These are phyloP conservation scores for Hyposoter didymator DNA, from an alignment of 2,888 invertebrate species.

Conservation along the genomic window DNA sequence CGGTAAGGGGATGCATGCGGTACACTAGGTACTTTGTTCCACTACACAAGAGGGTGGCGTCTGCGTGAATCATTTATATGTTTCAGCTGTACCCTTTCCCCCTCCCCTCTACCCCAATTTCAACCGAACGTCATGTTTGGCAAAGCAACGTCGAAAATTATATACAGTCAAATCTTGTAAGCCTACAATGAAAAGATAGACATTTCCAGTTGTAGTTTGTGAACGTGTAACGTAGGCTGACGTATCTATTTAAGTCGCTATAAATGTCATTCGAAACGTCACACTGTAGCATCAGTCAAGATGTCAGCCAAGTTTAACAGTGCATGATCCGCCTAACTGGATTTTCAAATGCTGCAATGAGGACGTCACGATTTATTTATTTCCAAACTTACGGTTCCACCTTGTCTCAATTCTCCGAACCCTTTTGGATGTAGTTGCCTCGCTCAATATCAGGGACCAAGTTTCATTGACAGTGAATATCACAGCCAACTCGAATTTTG, in stretches of 20 bases:
- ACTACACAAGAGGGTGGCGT: constrained; percentile 19
- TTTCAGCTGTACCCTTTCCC: constrained; percentile 77
- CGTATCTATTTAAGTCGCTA: neutral
- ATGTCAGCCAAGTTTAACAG: constrained; percentile 14
- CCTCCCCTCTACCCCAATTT: neutral
- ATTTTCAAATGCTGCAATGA: neutral
- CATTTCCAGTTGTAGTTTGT: neutral
- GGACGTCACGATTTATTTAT: neutral
- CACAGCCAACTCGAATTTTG: neutral
- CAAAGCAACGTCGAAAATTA: constrained; percentile 7
- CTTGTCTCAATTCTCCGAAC: neutral
- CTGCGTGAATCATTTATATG: constrained; percentile 33
- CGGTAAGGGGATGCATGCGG: constrained; percentile 35
- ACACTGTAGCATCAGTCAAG: neutral
- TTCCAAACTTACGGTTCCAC: neutral
- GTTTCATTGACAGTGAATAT: neutral
- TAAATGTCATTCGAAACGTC: constrained; percentile 1
- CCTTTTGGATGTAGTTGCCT: neutral
- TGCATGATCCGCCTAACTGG: neutral
- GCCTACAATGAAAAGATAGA: neutral
- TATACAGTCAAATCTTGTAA: constrained; percentile 6
- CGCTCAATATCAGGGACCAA: neutral
- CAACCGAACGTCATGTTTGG: constrained; percentile 11
- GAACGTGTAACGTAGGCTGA: neutral
- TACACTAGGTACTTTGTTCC: constrained; percentile 53